phyloP scores from a whole-genome alignment of 1,140 invertebrate genomes.

The Eulimnadia texana region DNA sequence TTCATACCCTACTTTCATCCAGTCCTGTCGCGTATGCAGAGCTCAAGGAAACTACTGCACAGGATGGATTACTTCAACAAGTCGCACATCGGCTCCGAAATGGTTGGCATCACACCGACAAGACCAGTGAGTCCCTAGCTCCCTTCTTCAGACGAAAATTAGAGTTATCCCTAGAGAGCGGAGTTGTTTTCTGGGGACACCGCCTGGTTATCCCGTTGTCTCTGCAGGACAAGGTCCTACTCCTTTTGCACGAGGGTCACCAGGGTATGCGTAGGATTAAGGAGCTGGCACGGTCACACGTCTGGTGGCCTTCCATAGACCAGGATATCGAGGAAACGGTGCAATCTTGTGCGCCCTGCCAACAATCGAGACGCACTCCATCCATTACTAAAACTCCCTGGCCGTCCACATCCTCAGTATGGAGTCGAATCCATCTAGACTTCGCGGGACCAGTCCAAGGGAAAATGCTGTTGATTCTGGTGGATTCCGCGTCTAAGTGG shows the following conservation, averaged over 20 bases:
- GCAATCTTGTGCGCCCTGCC: conserved; percentile 21
- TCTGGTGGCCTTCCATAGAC: conserved; percentile 38
- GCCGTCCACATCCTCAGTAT: conserved; percentile 27
- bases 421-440: conserved; percentile 34
- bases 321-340: conserved; percentile 28
- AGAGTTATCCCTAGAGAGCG: neutral
- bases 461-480: conserved; percentile 28
- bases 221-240: conserved; percentile 24
- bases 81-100: neutral
- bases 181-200: neutral
- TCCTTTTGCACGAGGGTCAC: conserved; percentile 34
- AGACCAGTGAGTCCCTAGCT: neutral
- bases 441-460: conserved; percentile 31
- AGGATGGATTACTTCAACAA: neutral
- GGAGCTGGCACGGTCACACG: conserved; percentile 31
- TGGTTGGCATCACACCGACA: neutral
- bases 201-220: neutral
- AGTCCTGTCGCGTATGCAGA: neutral
- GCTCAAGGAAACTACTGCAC: neutral
- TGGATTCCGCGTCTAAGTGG: conserved; percentile 32
- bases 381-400: conserved; percentile 24
- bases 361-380: conserved; percentile 28
- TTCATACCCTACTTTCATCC: neutral
- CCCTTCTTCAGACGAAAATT: neutral
- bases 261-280: conserved; percentile 39